Evolutionary conservation across 2,888 invertebrate genomes (phyloP).

Genomic region (Amblyteles armatorius): DNA sequence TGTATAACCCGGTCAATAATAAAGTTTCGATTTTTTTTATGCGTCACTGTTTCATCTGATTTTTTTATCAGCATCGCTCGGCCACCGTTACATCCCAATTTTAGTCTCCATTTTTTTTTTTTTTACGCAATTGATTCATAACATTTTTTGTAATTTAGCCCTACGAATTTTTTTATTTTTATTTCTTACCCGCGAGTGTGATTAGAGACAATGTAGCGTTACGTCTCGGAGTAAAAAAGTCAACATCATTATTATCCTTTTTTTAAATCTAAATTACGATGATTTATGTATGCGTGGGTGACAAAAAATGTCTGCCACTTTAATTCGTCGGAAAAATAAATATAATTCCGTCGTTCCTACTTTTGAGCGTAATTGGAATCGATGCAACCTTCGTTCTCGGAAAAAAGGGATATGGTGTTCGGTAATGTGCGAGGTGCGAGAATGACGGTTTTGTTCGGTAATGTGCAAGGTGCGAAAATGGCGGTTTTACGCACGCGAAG

Average conservation of each 20-base stretch:
- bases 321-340: too few species aligned
- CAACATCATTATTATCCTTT: background rate
- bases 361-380: too few species aligned
- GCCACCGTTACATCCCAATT: background rate
- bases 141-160: background rate
- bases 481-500: too few species aligned
- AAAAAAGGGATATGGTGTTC: too few species aligned
- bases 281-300: too few species aligned
- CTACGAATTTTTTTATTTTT: background rate
- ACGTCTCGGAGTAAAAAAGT: background rate
- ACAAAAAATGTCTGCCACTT: too few species aligned
- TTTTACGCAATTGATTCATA: background rate
- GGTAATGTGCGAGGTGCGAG: too few species aligned
- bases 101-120: background rate
- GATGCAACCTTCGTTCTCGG: too few species aligned
- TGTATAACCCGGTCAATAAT: slow-evolving; percentile 42
- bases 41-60: background rate
- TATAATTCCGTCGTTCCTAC: too few species aligned
- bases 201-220: background rate
- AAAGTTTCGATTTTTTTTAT: slow-evolving; percentile 44
- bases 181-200: background rate
- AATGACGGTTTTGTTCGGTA: too few species aligned
- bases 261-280: background rate
- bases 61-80: background rate
- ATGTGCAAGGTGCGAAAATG: too few species aligned